These are phyloP conservation scores for Philereme transversata DNA, from an alignment of 2,888 invertebrate species.

Conservation along the genomic window DNA sequence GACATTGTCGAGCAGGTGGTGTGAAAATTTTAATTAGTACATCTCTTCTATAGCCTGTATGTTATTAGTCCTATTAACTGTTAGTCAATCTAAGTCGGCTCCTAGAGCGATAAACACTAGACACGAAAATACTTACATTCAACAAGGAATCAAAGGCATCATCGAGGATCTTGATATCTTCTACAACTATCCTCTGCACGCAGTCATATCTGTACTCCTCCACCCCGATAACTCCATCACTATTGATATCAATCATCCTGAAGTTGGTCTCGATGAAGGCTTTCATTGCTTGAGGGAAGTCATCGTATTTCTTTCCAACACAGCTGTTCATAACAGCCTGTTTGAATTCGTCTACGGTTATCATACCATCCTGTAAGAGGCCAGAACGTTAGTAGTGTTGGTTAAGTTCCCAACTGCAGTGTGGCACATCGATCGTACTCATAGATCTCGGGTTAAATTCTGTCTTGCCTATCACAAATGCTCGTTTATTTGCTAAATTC, in stretches of 20 bases:
- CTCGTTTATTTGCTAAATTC: too few species aligned
- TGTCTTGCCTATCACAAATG: too few species aligned
- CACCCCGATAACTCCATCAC: constrained; percentile 90
- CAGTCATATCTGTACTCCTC: constrained; percentile 94
- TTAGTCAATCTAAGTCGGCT: too few species aligned
- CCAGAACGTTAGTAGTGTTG: background rate
- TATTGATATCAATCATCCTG: constrained; percentile 91
- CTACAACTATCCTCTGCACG: constrained; percentile 90
- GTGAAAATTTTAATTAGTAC: too few species aligned
- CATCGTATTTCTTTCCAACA: constrained; percentile 89
- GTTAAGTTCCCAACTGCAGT: background rate
- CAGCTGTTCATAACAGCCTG: constrained; percentile 91
- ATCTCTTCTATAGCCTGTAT: too few species aligned
- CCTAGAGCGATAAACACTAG: too few species aligned
- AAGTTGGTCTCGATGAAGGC: constrained; percentile 94
- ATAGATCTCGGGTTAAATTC: too few species aligned
- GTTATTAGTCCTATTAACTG: too few species aligned
- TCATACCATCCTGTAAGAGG: constrained; percentile 88
- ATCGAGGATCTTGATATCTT: constrained; percentile 89
- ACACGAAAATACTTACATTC: constrained; percentile 84
- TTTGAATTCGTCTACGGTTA: constrained; percentile 92
- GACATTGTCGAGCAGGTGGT: too few species aligned
- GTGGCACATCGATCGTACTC: background rate
- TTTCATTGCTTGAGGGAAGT: constrained; percentile 94
- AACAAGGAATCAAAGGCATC: constrained; percentile 90